Conservation (phyloP, 2,797 vertebrate genomes). For the Aselliscus stoliczkanus region DNA sequence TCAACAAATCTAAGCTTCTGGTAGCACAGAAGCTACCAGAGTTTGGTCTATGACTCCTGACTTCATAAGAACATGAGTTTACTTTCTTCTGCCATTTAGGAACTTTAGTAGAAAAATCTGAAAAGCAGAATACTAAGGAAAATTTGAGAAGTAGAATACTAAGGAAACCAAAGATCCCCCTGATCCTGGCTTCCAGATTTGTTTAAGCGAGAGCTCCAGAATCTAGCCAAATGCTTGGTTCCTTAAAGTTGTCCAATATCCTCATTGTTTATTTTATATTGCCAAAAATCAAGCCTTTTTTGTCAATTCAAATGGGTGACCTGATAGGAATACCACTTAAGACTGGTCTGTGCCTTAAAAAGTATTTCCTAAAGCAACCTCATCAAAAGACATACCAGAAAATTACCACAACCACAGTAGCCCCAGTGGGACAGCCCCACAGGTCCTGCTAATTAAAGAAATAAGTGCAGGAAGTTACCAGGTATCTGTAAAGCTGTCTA, state of each 20-base stretch:
- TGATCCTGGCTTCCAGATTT: background rate
- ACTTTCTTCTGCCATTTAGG: background rate
- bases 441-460: conserved; percentile 5
- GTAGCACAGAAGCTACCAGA: no score
- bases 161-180: background rate
- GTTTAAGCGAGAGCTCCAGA: background rate
- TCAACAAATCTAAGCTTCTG: conserved; percentile 16
- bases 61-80: background rate
- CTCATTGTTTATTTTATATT: conserved; percentile 24
- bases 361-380: conserved; percentile 5
- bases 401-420: background rate
- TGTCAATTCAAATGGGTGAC: background rate
- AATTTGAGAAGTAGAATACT: background rate
- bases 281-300: background rate
- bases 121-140: background rate
- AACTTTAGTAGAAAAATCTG: background rate
- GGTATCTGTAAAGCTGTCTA: background rate
- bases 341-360: background rate
- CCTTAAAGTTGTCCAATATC: conserved; percentile 13
- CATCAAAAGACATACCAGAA: conserved; percentile 9
- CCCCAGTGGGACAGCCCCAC: background rate
- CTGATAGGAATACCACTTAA: background rate
- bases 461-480: conserved; percentile 10
- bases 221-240: background rate
- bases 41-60: background rate